phyloP scores from a whole-genome alignment of 2,888 invertebrate species.

The Glaucopsyche alexis region DNA sequence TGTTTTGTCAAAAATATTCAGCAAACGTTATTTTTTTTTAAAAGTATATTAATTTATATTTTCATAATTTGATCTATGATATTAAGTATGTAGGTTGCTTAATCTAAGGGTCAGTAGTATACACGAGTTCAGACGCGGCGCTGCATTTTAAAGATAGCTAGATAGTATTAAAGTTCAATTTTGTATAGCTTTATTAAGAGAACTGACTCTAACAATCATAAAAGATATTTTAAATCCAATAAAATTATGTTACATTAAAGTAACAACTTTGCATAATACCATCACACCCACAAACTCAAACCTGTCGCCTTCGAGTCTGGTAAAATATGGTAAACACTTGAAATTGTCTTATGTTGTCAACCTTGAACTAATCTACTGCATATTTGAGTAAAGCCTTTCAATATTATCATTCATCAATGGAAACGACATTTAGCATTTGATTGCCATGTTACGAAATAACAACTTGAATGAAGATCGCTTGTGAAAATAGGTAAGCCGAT shows the following conservation, averaged over 20 bases:
- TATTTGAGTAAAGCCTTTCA: slow-evolving; percentile 19
- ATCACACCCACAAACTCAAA: slow-evolving; percentile 14
- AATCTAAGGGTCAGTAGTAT: too few relatives aligned
- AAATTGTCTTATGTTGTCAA: slow-evolving; percentile 54
- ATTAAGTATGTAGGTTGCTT: too few relatives aligned
- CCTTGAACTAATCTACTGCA: slow-evolving; percentile 64
- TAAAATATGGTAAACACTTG: slow-evolving; percentile 45
- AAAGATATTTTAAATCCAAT: not conserved
- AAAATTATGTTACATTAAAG: not conserved
- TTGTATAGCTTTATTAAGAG: too few relatives aligned
- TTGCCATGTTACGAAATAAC: slow-evolving; percentile 1
- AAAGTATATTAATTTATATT: too few relatives aligned
- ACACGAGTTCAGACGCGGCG: too few relatives aligned
- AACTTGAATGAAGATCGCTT: slow-evolving; percentile 6
- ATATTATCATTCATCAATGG: slow-evolving; percentile 15
- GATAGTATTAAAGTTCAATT: too few relatives aligned
- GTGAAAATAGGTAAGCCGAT: not conserved
- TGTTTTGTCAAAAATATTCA: too few relatives aligned
- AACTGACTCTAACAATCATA: too few relatives aligned
- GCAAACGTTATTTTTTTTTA: too few relatives aligned
- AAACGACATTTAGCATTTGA: not conserved
- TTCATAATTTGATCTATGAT: too few relatives aligned
- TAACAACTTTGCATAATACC: slow-evolving; percentile 16
- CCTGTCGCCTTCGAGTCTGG: slow-evolving; percentile 26
- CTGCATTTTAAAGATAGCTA: too few relatives aligned